Conservation (phyloP, 2,113 vertebrate species). For the Notiomystis cincta region DNA sequence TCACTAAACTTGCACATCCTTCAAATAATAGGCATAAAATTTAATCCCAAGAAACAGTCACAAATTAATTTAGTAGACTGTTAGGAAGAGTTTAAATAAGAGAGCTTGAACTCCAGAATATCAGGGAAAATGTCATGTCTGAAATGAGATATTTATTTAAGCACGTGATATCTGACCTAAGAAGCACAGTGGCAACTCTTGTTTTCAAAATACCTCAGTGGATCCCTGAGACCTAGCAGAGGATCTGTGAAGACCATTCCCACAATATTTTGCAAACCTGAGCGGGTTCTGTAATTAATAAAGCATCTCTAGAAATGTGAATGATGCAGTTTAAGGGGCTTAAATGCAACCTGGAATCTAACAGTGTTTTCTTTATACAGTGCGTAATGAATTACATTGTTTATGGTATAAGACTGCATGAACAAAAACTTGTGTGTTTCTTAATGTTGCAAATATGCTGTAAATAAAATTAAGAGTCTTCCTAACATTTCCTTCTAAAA, state of each 20-base stretch:
- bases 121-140: not conserved
- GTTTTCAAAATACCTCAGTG: not conserved
- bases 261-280: slow-evolving; percentile 28
- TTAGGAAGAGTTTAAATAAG: not conserved
- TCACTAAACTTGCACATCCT: not conserved
- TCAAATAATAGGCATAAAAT: not conserved
- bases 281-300: slow-evolving; percentile 15
- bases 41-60: not conserved
- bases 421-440: not conserved
- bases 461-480: not conserved
- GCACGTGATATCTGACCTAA: not conserved
- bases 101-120: not conserved
- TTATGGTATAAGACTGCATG: not conserved
- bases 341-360: slow-evolving; percentile 30
- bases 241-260: not conserved
- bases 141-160: not conserved
- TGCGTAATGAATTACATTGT: not conserved
- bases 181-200: not conserved
- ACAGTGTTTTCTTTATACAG: slow-evolving; percentile 13
- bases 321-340: not conserved
- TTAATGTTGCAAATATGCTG: not conserved
- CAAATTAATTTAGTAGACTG: not conserved
- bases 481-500: not conserved
- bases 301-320: slow-evolving; percentile 11
- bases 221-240: not conserved